Evolutionary conservation across 2,113 vertebrate genomes (phyloP).

Genomic region (Hydrolagus affinis): DNA sequence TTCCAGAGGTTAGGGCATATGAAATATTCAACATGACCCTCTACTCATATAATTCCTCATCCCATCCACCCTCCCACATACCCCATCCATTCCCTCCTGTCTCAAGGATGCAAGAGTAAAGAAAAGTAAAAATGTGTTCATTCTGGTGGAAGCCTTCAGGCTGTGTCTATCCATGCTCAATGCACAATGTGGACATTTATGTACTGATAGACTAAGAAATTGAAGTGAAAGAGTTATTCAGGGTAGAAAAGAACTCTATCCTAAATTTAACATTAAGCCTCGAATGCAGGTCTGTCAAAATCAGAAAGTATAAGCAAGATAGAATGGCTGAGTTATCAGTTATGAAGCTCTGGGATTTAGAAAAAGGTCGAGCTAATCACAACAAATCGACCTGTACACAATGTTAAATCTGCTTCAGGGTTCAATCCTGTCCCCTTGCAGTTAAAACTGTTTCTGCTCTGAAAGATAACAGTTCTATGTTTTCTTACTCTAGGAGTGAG

Average conservation of each 20-base stretch:
- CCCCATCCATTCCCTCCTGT: not conserved
- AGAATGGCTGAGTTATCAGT: not conserved
- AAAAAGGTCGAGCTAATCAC: conserved; percentile 1
- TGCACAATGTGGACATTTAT: conserved; percentile 1
- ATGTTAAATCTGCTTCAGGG: not conserved
- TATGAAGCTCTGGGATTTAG: not conserved
- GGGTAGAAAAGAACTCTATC: not conserved
- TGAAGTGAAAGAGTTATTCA: not conserved
- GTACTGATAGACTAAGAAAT: not conserved
- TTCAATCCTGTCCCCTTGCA: not conserved
- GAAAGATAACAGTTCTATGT: not conserved
- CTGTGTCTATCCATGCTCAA: not conserved
- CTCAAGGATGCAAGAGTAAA: not conserved
- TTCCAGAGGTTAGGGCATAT: too few species aligned
- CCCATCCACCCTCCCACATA: too few species aligned
- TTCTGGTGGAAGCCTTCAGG: not conserved
- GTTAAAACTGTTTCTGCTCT: not conserved
- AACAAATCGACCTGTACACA: not conserved
- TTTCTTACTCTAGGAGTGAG: too few species aligned
- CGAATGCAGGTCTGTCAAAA: not conserved
- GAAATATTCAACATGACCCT: too few species aligned
- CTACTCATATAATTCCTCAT: too few species aligned
- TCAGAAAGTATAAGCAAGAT: not conserved
- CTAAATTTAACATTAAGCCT: conserved; percentile 9
- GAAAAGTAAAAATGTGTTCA: not conserved